Conservation (phyloP, 2,797 vertebrate genomes). For the Sarcoramphus papa region DNA sequence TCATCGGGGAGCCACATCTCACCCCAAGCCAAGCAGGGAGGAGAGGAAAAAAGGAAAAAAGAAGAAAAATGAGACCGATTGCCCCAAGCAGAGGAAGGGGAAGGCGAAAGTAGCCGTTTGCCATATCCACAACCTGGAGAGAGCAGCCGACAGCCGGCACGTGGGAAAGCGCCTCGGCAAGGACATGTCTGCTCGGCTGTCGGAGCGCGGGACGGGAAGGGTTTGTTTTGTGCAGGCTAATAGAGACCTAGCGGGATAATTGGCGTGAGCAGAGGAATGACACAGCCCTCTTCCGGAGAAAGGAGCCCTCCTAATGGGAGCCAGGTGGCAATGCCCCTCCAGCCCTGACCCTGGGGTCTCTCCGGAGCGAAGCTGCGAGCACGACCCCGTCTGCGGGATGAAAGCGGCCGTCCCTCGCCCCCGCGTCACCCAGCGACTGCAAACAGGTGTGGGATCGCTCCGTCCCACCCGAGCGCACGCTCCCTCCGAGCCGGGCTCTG, state of each 20-base stretch:
- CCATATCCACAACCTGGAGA: not conserved
- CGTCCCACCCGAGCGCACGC: not conserved
- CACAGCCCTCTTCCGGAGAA: not conserved
- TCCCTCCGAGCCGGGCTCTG: not conserved
- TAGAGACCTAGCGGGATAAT: conserved; percentile 28
- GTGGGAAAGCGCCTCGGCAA: not conserved
- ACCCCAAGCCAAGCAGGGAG: not conserved
- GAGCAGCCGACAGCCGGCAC: accelerated
- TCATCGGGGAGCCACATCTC: not conserved
- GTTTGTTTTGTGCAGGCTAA: not conserved
- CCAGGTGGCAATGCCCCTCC: conserved; percentile 50
- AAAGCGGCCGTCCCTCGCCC: not conserved
- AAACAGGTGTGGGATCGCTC: conserved; percentile 20
- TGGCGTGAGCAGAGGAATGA: conserved; percentile 5
- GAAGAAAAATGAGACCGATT: not conserved
- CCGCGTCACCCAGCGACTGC: not conserved
- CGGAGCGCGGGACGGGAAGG: not conserved
- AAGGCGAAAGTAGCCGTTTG: not conserved
- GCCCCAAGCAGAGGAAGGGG: not conserved
- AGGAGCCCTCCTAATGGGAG: conserved; percentile 49
- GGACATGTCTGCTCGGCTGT: not conserved
- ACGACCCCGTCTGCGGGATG: not conserved
- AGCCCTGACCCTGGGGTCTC: not conserved
- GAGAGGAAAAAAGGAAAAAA: not conserved
- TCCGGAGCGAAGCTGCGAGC: not conserved